These are phyloP conservation scores for Microctenopoma lineatum DNA, from an alignment of 2,797 vertebrate genomes.

Conservation along the genomic window DNA sequence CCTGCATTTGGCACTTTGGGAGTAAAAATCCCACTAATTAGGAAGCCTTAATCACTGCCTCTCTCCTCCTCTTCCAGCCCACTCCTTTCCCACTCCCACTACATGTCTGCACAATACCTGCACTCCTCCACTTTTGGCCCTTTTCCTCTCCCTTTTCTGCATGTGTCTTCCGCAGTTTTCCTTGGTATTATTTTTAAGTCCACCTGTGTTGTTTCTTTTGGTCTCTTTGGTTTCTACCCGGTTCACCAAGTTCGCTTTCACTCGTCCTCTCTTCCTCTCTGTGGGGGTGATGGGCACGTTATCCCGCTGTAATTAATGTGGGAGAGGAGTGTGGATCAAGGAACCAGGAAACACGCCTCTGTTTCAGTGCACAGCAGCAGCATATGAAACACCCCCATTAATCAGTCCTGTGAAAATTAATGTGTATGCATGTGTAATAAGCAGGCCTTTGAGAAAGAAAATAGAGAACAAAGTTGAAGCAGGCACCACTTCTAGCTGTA, in stretches of 20 bases:
- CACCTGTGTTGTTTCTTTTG: conserved; percentile 19
- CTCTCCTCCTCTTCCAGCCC: conserved; percentile 42
- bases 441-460: conserved; percentile 6
- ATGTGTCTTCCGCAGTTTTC: conserved; percentile 19
- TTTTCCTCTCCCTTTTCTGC: conserved; percentile 3
- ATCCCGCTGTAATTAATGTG: conserved; percentile 69
- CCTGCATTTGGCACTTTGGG: conserved; percentile 36
- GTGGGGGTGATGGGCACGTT: conserved; percentile 45
- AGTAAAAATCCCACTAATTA: conserved; percentile 66
- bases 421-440: conserved; percentile 23
- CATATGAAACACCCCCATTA: conserved; percentile 51
- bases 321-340: conserved; percentile 55
- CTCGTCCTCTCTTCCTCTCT: conserved; percentile 33
- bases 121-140: neutral
- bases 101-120: conserved; percentile 14
- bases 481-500: conserved; percentile 6
- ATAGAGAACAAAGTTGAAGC: neutral
- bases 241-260: conserved; percentile 3
- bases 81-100: conserved; percentile 47
- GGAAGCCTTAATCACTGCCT: conserved; percentile 58
- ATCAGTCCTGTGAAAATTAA: conserved; percentile 47
- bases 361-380: conserved; percentile 43
- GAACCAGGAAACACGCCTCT: conserved; percentile 46
- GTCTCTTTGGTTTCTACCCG: conserved; percentile 16
- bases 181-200: neutral